Evolutionary conservation across 2,797 vertebrate species (phyloP).

Genomic region (Novumbra hubbsi): DNA sequence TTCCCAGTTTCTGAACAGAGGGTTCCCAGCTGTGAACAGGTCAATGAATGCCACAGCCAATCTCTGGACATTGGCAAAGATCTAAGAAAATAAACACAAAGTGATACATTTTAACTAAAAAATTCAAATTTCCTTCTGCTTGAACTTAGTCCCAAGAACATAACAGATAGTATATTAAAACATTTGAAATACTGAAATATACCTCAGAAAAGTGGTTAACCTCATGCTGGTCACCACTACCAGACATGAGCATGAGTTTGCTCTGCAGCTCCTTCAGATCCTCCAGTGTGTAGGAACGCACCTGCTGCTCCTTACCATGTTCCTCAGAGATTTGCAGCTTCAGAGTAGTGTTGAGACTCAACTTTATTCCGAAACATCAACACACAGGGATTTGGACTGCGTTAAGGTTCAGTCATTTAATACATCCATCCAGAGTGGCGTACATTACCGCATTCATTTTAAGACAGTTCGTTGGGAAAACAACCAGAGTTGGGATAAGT

Average conservation of each 20-base stretch:
- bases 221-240: slow-evolving; percentile 86
- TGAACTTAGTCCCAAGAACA: background rate
- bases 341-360: slow-evolving; percentile 80
- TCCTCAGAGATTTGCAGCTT: slow-evolving; percentile 76
- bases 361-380: slow-evolving; percentile 61
- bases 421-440: no score
- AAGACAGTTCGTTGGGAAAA: no score
- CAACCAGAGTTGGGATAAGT: background rate
- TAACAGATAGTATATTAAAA: background rate
- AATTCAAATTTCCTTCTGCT: background rate
- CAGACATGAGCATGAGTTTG: slow-evolving; percentile 98
- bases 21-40: slow-evolving; percentile 85
- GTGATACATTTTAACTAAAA: background rate
- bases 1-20: slow-evolving; percentile 87
- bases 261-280: slow-evolving; percentile 94
- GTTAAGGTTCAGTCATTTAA: no score
- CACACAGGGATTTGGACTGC: background rate
- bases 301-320: slow-evolving; percentile 50
- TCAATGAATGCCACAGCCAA: slow-evolving; percentile 84
- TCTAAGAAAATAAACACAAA: slow-evolving; percentile 62
- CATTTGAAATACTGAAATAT: slow-evolving; percentile 6
- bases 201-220: slow-evolving; percentile 93
- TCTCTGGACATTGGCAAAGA: slow-evolving; percentile 87
- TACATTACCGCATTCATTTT: no score
- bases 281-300: slow-evolving; percentile 78